These are phyloP conservation scores for Tetraodon nigroviridis DNA, from an alignment of 2,113 vertebrate species.

Conservation along the genomic window DNA sequence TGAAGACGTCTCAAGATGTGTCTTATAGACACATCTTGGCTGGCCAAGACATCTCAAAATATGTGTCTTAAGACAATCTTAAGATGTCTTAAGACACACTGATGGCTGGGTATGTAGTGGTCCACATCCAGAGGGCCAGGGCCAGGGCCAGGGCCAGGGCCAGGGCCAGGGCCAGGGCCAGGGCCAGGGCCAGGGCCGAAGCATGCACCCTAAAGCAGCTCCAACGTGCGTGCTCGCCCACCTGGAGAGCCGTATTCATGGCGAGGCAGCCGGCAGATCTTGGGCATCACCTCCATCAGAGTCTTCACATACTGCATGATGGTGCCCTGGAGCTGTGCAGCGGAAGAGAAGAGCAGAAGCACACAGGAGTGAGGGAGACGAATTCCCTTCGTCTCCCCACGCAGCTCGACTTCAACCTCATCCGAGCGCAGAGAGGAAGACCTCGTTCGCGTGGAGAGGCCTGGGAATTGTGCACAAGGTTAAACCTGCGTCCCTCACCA, in stretches of 20 bases:
- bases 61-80: too few species aligned
- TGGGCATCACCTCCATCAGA: conserved; percentile 98
- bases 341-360: neutral
- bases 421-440: too few species aligned
- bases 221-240: conserved; percentile 52
- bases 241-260: conserved; percentile 96
- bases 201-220: neutral
- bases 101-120: too few species aligned
- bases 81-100: too few species aligned
- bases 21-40: too few species aligned
- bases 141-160: too few species aligned
- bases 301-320: conserved; percentile 99
- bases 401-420: too few species aligned
- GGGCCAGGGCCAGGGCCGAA: neutral
- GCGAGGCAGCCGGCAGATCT: conserved; percentile 93
- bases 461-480: neutral
- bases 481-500: conserved; percentile 74
- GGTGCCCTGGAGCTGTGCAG: conserved; percentile 88
- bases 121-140: too few species aligned
- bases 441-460: too few species aligned
- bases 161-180: too few species aligned
- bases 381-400: neutral
- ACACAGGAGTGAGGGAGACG: neutral
- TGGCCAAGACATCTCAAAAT: too few species aligned
- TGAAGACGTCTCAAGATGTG: too few species aligned